These are phyloP conservation scores for Meganola albula DNA, from an alignment of 2,888 invertebrate genomes.

Conservation along the genomic window DNA sequence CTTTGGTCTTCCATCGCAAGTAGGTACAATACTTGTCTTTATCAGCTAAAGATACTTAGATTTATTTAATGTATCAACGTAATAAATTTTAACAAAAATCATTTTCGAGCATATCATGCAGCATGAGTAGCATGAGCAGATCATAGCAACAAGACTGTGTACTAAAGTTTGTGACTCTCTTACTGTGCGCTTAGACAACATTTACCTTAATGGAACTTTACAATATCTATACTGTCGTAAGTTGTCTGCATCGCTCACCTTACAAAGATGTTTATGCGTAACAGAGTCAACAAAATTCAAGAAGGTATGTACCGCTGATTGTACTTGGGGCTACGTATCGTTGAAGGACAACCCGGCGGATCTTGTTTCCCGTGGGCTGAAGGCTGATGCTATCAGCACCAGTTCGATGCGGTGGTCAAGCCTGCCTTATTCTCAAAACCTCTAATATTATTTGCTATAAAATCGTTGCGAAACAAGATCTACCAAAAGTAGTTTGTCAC, in stretches of 20 bases:
- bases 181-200: not conserved
- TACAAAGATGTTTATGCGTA: not conserved
- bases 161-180: not conserved
- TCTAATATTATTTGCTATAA: constrained; percentile 2
- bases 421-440: constrained; percentile 7
- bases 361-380: constrained; percentile 10
- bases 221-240: not conserved
- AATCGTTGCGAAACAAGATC: constrained; percentile 5
- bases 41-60: constrained; percentile 17
- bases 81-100: constrained; percentile 14
- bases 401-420: constrained; percentile 22
- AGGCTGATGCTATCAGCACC: constrained; percentile 14
- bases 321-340: constrained; percentile 1
- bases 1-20: constrained; percentile 1
- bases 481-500: constrained; percentile 6
- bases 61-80: constrained; percentile 7
- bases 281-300: constrained; percentile 1
- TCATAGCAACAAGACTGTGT: not conserved
- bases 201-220: not conserved
- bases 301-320: not conserved
- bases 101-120: constrained; percentile 19
- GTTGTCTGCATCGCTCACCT: not conserved
- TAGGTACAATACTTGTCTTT: constrained; percentile 8
- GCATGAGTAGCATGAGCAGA: not conserved
- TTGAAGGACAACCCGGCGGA: constrained; percentile 4